phyloP scores from a whole-genome alignment of 2,797 vertebrate species.

The Neosalanx taihuensis region DNA sequence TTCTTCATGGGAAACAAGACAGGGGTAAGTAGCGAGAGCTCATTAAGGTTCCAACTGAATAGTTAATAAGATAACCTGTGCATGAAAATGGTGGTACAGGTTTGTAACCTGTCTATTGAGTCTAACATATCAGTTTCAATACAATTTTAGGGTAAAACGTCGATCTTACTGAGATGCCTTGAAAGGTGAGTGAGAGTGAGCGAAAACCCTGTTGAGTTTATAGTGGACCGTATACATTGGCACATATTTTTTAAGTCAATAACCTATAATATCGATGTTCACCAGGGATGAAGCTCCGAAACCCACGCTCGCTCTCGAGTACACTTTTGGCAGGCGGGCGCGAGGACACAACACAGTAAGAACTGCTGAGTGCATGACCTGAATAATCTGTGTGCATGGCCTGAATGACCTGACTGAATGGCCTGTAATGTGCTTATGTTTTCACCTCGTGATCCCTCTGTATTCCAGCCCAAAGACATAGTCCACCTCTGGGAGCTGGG shows the following conservation, averaged over 20 bases:
- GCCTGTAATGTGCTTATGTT: not conserved
- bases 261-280: constrained; percentile 5
- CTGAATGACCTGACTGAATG: not conserved
- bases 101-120: too few species aligned
- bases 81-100: too few species aligned
- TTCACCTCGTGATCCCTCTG: constrained; percentile 2
- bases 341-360: constrained; percentile 86
- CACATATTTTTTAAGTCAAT: too few species aligned
- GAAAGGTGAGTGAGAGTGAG: constrained; percentile 79
- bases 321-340: constrained; percentile 89
- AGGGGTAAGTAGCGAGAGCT: constrained; percentile 70
- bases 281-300: constrained; percentile 88
- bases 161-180: constrained; percentile 88
- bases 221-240: not conserved
- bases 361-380: too few species aligned
- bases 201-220: not conserved
- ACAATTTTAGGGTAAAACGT: constrained; percentile 87
- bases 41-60: not conserved
- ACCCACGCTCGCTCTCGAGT: constrained; percentile 92
- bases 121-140: too few species aligned
- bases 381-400: not conserved
- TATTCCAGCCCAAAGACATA: constrained; percentile 87
- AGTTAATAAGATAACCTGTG: too few species aligned
- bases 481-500: constrained; percentile 97
- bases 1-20: constrained; percentile 91